Evolutionary conservation across 2,888 invertebrate genomes (phyloP).

Genomic region (Pyrgus malvae): DNA sequence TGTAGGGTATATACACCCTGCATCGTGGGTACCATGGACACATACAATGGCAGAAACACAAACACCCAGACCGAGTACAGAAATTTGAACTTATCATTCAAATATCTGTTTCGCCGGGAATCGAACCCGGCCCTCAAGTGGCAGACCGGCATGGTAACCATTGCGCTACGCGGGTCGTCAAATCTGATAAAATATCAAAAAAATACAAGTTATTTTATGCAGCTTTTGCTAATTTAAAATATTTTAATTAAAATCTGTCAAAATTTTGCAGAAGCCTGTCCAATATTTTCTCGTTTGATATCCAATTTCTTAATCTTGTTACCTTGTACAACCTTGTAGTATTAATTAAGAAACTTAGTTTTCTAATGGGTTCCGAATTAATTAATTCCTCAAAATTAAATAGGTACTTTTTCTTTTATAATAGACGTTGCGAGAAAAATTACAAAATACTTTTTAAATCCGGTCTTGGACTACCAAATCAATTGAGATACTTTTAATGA

Average conservation of each 20-base stretch:
- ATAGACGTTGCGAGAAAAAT: not conserved
- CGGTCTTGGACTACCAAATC: too few species aligned
- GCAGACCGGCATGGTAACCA: too few species aligned
- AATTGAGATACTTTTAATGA: too few species aligned
- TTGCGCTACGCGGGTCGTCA: too few species aligned
- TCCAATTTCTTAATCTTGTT: conserved; percentile 5
- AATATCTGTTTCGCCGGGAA: too few species aligned
- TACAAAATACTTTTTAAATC: not conserved
- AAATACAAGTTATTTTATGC: not conserved
- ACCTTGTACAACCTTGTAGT: not conserved
- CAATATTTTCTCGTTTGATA: not conserved
- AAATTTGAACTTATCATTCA: too few species aligned
- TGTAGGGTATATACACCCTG: too few species aligned
- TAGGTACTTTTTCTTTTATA: not conserved
- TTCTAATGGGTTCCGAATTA: conserved; percentile 4
- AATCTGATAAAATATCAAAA: too few species aligned
- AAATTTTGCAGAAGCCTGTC: not conserved
- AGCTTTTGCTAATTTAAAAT: not conserved
- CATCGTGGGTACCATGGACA: too few species aligned
- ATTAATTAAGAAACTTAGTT: conserved; percentile 15
- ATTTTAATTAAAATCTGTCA: conserved; percentile 3
- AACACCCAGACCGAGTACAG: too few species aligned
- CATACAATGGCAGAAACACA: too few species aligned
- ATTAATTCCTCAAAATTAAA: not conserved
- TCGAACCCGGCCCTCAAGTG: too few species aligned